A percentile compares a stretch with the other conserved stretches of the same genome.
Conservation (phyloP, 1,140 invertebrate genomes). For the Pogonognathellus flavescens region DNA sequence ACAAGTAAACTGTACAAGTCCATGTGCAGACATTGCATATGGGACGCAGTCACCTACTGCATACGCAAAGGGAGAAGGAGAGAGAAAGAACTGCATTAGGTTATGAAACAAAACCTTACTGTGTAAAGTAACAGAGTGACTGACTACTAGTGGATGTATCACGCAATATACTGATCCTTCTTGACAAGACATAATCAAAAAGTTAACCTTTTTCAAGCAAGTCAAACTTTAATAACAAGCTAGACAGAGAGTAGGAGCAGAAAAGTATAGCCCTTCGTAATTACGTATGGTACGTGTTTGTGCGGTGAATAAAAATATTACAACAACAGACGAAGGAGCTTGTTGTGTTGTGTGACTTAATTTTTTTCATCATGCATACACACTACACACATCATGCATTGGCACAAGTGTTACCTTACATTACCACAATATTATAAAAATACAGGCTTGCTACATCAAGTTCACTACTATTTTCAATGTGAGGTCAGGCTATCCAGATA, state of each 20-base stretch:
- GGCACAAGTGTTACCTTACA: no score
- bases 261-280: constrained; percentile 17
- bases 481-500: no score
- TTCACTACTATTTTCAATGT: no score
- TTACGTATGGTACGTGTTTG: background rate
- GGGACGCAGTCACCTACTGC: background rate
- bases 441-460: no score
- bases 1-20: background rate
- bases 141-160: constrained; percentile 58
- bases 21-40: background rate
- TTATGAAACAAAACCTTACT: constrained; percentile 3
- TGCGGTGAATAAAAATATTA: constrained; percentile 31
- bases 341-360: constrained; percentile 35
- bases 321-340: background rate
- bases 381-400: background rate
- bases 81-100: background rate
- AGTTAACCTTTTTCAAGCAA: constrained; percentile 55
- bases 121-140: constrained; percentile 39
- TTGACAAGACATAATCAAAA: constrained; percentile 64
- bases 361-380: constrained; percentile 26
- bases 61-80: background rate
- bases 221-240: constrained; percentile 46
- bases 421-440: no score
- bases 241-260: background rate
- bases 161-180: constrained; percentile 62